phyloP scores from a whole-genome alignment of 2,888 invertebrate species.

The Nowickia ferox region DNA sequence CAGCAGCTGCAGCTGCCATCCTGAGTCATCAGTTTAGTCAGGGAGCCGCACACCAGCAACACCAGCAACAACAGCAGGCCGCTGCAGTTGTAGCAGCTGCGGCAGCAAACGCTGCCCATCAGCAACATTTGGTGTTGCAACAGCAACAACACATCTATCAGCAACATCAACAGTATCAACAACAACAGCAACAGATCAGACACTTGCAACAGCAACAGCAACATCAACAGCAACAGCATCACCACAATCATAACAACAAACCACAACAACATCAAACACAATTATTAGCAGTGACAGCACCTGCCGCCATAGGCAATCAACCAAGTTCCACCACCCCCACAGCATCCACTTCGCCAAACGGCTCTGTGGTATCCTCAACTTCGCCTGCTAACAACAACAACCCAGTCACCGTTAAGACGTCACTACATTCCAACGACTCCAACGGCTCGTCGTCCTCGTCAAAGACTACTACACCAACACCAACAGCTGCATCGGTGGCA shows the following conservation, averaged over 20 bases:
- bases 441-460: slow-evolving; percentile 72
- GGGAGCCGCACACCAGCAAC: slow-evolving; percentile 73
- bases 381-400: slow-evolving; percentile 49
- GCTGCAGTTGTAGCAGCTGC: slow-evolving; percentile 77
- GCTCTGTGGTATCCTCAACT: slow-evolving; percentile 52
- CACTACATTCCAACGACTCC: slow-evolving; percentile 72
- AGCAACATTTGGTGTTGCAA: slow-evolving; percentile 79
- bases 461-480: slow-evolving; percentile 69
- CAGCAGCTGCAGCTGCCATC: slow-evolving; percentile 79
- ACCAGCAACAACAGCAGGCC: slow-evolving; percentile 73
- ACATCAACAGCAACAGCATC: slow-evolving; percentile 76
- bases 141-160: slow-evolving; percentile 81
- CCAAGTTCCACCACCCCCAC: slow-evolving; percentile 69
- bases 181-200: slow-evolving; percentile 78
- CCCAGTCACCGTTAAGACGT: slow-evolving; percentile 46
- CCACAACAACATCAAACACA: slow-evolving; percentile 74
- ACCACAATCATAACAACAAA: slow-evolving; percentile 74
- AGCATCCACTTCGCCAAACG: slow-evolving; percentile 74
- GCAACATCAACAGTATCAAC: slow-evolving; percentile 77
- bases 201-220: slow-evolving; percentile 77
- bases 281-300: slow-evolving; percentile 74
- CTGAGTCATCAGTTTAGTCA: slow-evolving; percentile 80
- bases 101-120: slow-evolving; percentile 80
- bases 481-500: slow-evolving; percentile 65
- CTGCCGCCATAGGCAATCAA: slow-evolving; percentile 70